These are phyloP conservation scores for Cistogaster globosa DNA, from an alignment of 2,888 invertebrate species.

Conservation along the genomic window DNA sequence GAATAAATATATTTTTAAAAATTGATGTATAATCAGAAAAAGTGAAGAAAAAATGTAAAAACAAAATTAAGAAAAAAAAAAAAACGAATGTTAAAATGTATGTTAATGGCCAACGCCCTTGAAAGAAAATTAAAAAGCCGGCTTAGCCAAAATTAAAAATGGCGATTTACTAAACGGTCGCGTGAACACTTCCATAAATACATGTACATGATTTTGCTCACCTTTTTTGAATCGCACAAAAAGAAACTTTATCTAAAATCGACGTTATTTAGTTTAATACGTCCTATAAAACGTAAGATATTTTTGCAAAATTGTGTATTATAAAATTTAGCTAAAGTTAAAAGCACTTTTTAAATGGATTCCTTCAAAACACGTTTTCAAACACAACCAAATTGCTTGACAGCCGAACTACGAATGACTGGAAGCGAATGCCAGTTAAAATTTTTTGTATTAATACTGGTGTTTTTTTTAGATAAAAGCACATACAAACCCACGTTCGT, in stretches of 20 bases:
- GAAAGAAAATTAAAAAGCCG: conserved; percentile 65
- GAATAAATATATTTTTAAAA: background rate
- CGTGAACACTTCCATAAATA: background rate
- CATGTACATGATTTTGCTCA: background rate
- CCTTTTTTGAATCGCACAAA: conserved; percentile 48
- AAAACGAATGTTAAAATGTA: background rate
- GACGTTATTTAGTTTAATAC: conserved; percentile 20
- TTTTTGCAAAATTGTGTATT: background rate
- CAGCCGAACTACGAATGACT: conserved; percentile 75
- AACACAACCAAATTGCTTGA: conserved; percentile 71
- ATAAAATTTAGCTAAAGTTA: conserved; percentile 18
- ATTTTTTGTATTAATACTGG: conserved; percentile 40
- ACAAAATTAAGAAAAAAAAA: background rate
- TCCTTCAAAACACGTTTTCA: background rate
- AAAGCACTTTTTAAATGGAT: conserved; percentile 43
- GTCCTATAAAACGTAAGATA: background rate
- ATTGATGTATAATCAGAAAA: background rate
- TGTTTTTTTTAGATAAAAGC: conserved; percentile 33
- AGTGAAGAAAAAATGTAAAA: background rate
- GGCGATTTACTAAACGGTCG: conserved; percentile 28
- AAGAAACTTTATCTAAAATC: conserved; percentile 9
- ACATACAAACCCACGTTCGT: conserved; percentile 37
- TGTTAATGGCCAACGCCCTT: conserved; percentile 76
- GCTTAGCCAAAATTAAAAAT: conserved; percentile 53
- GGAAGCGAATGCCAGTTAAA: conserved; percentile 64